phyloP scores from a whole-genome alignment of 2,888 invertebrate species.

The Taphrorychus bicolor region DNA sequence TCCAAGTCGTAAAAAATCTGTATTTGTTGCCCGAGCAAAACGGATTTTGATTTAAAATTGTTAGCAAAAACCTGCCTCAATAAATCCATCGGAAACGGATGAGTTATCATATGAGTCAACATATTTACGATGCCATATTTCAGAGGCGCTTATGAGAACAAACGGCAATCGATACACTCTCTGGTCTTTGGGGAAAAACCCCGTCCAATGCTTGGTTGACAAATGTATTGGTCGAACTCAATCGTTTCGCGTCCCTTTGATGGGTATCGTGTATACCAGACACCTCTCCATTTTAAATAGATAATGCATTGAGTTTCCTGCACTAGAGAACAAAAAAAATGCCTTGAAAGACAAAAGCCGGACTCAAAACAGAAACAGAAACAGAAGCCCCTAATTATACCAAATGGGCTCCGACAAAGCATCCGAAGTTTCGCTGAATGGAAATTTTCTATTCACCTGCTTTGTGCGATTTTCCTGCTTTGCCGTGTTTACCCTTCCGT shows the following conservation, averaged over 20 bases:
- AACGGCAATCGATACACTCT: slow-evolving; percentile 35
- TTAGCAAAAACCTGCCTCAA: slow-evolving; percentile 7
- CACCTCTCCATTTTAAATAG: not conserved
- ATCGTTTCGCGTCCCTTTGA: not conserved
- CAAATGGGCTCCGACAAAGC: slow-evolving; percentile 29
- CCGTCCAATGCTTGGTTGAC: slow-evolving; percentile 27
- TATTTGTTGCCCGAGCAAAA: not conserved
- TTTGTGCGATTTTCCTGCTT: slow-evolving; percentile 27
- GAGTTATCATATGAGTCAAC: slow-evolving; percentile 35
- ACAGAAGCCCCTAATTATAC: slow-evolving; percentile 26
- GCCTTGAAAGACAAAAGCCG: slow-evolving; percentile 3
- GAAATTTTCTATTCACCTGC: slow-evolving; percentile 31
- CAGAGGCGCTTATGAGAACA: slow-evolving; percentile 37
- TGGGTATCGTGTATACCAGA: not conserved
- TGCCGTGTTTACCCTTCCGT: slow-evolving; percentile 28
- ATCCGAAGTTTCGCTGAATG: slow-evolving; percentile 26
- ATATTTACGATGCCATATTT: slow-evolving; percentile 39
- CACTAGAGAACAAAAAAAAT: not conserved
- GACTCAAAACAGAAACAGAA: slow-evolving; percentile 6
- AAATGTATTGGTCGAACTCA: slow-evolving; percentile 14
- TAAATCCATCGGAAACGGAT: slow-evolving; percentile 33
- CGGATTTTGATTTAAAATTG: slow-evolving; percentile 9
- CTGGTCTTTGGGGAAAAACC: slow-evolving; percentile 37
- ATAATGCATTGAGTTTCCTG: not conserved
- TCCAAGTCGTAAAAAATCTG: not conserved